phyloP scores from a whole-genome alignment of 2,797 vertebrate species.

The Mus minutoides region DNA sequence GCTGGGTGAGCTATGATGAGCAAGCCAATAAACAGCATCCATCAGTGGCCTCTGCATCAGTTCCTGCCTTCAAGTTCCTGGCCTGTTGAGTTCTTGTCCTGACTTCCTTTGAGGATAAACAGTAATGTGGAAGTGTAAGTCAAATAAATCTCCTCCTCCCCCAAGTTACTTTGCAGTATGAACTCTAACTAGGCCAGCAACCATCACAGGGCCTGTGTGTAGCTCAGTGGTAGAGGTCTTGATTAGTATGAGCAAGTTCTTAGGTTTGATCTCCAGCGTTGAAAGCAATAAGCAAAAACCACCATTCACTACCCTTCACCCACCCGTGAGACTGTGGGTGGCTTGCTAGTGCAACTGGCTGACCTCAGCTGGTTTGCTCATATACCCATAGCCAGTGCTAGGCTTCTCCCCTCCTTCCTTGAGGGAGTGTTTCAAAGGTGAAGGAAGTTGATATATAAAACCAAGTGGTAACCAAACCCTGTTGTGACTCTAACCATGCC shows the following conservation, averaged over 20 bases:
- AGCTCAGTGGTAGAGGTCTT: not conserved
- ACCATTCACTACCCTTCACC: not conserved
- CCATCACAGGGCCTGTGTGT: not conserved
- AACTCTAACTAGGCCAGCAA: not conserved
- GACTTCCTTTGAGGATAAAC: not conserved
- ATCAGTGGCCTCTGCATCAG: not conserved
- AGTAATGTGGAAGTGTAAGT: not conserved
- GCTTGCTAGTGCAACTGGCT: not conserved
- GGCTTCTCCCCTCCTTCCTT: not conserved
- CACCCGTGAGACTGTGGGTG: not conserved
- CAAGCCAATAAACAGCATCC: not conserved
- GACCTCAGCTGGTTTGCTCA: not conserved
- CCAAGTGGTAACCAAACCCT: not conserved
- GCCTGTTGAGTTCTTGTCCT: not conserved
- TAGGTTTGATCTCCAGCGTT: not conserved
- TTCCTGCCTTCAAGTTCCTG: not conserved
- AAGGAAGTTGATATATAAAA: not conserved
- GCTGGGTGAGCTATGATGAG: no score
- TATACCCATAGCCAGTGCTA: not conserved
- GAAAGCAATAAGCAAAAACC: not conserved
- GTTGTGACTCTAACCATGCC: not conserved
- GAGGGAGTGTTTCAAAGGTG: not conserved
- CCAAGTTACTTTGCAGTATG: not conserved
- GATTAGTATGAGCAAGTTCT: not conserved
- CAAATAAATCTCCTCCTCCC: not conserved